Evolutionary conservation across 2,797 vertebrate species (phyloP).

Genomic region (Parotocinclus haroldoi): DNA sequence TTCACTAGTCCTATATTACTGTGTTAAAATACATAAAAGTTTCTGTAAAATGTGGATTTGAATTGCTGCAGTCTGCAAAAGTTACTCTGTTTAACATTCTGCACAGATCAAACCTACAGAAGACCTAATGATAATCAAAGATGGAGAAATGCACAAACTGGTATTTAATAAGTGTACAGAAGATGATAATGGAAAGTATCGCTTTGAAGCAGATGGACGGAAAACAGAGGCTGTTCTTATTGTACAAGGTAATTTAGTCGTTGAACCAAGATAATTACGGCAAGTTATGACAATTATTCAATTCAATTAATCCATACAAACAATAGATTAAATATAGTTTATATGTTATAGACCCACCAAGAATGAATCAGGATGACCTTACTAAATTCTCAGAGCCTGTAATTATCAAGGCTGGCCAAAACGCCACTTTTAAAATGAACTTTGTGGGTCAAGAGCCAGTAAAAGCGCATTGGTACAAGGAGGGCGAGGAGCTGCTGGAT

Average conservation of each 20-base stretch:
- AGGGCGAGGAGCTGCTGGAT: constrained; percentile 71
- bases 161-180: constrained; percentile 71
- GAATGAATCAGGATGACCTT: constrained; percentile 70
- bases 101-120: constrained; percentile 72
- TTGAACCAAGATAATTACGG: too few relatives aligned
- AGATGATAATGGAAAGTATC: constrained; percentile 78
- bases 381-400: constrained; percentile 72
- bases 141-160: constrained; percentile 72
- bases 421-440: constrained; percentile 70
- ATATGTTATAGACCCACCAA: constrained; percentile 75
- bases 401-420: constrained; percentile 77
- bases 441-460: constrained; percentile 78
- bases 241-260: constrained; percentile 71
- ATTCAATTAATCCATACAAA: not conserved
- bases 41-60: not conserved
- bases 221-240: constrained; percentile 78
- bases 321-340: not conserved
- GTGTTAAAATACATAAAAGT: not conserved
- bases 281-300: too few relatives aligned
- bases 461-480: constrained; percentile 79
- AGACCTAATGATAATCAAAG: constrained; percentile 69
- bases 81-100: not conserved
- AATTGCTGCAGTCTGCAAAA: not conserved
- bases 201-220: constrained; percentile 78
- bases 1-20: too few relatives aligned